phyloP scores from a whole-genome alignment of 2,113 vertebrate genomes.

The Oreochromis spilurus region DNA sequence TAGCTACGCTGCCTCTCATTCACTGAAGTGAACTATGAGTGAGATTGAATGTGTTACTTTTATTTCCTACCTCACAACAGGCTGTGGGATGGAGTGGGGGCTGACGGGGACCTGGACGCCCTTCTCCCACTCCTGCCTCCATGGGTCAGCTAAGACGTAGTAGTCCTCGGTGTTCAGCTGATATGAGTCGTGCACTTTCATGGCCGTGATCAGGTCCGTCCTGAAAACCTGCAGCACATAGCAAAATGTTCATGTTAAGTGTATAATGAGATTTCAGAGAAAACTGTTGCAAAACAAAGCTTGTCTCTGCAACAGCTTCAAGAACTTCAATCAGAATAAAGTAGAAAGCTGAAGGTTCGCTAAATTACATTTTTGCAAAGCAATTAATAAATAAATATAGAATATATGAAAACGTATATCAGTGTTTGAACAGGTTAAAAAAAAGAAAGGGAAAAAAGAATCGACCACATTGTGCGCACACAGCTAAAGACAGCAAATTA shows the following conservation, averaged over 20 bases:
- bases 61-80: slow-evolving; percentile 81
- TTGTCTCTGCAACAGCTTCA: background rate
- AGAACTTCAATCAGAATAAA: background rate
- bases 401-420: background rate
- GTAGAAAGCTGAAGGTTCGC: background rate
- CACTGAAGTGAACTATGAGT: background rate
- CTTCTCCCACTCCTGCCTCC: slow-evolving; percentile 99
- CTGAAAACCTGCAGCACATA: slow-evolving; percentile 84
- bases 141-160: slow-evolving; percentile 90
- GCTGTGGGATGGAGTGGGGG: slow-evolving; percentile 86
- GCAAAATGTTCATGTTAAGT: too few species aligned
- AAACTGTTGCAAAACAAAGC: background rate
- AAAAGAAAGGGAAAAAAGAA: background rate
- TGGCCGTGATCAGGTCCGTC: slow-evolving; percentile 97
- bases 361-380: background rate
- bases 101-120: slow-evolving; percentile 98
- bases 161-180: slow-evolving; percentile 93
- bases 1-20: background rate
- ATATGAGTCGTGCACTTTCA: slow-evolving; percentile 96
- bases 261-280: background rate
- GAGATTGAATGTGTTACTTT: background rate
- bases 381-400: background rate
- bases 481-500: slow-evolving; percentile 18
- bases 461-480: background rate
- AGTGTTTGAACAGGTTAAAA: background rate